Base-by-base conservation (phyloP, 2,888 invertebrate species). In the Uloborus plumipes region DNA sequence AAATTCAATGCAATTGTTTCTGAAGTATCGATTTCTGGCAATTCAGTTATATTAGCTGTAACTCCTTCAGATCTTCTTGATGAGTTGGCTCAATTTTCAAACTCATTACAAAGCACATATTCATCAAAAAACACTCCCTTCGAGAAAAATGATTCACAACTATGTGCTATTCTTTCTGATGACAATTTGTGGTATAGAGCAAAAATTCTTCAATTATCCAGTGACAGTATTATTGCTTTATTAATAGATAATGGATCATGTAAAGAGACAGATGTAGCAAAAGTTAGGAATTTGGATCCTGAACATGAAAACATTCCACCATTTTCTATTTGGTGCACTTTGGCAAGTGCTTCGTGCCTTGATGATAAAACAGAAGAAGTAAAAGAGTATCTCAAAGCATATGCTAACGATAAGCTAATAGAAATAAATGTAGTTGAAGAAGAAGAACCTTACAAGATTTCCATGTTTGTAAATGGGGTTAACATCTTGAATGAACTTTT, bases 141-240 rank as follows among this genome's bases (percentile, higher is more conserved):
- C 13, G n/a, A 26, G 20, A 16, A 51, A 13, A 47, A 22, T 18
- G 53, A 50, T 18, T 53, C 61, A 15, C 31, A 73, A 14, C 39
- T 76, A 14, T 76, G 65, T 76, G 76, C 66, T 47, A 76, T 82
- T 14, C 18, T 55, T 20, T 66, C 18, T 15, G 61, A 70, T 47
- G 72, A 65, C 16, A 16, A 51, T 53, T 50, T 47, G 16, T 82
- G 81, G 81, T 66, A 59, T n/a, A 75, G 81, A 18, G 81, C 61
- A 6, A 71, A 82, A 39, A 31, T 82, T 31, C n/a, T 70, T 0
- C 39, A 22, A 18, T 13, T 39, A 18, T 15, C 22, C 22, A 59
- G 66, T 6, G 51, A 65, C 47, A 47, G 15, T 22, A 1, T 69
- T 16, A 71, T 51, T 47, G 39, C 72, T 18, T 66, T 71, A 16